These are phyloP conservation scores for Macrochelys suwanniensis DNA, from an alignment of 2,797 vertebrate genomes.

Conservation along the genomic window DNA sequence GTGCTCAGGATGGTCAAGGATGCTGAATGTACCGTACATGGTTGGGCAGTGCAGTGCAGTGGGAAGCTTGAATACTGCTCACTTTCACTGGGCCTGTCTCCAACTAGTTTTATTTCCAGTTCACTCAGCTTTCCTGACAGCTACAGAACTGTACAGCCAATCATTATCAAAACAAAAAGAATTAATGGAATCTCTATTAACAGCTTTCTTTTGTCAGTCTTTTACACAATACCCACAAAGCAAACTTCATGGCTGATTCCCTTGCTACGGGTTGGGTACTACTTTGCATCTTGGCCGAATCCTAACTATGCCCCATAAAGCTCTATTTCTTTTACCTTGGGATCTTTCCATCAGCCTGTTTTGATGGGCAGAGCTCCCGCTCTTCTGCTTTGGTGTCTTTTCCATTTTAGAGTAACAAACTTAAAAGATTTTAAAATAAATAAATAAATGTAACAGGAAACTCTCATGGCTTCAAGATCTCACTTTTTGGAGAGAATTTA, in stretches of 20 bases:
- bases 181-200: not conserved
- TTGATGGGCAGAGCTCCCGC: conserved; percentile 32
- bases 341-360: conserved; percentile 35
- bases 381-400: conserved; percentile 39
- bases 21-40: not conserved
- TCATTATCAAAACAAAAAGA: not conserved
- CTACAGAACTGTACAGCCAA: not conserved
- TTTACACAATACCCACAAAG: not conserved
- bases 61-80: not conserved
- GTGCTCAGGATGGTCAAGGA: not conserved
- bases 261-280: conserved; percentile 7
- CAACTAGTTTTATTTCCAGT: not conserved
- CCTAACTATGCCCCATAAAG: conserved; percentile 32
- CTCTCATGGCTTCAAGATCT: conserved; percentile 29
- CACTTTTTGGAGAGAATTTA: conserved; percentile 36
- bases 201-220: not conserved
- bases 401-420: conserved; percentile 53
- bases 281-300: conserved; percentile 58
- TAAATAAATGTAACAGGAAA: conserved; percentile 38
- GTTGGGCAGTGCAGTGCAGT: not conserved
- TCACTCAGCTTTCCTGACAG: not conserved
- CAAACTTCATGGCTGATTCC: not conserved
- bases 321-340: conserved; percentile 56
- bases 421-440: conserved; percentile 27
- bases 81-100: not conserved